Evolutionary conservation across 2,888 invertebrate genomes (phyloP).

Genomic region (Brassicogethes aeneus): DNA sequence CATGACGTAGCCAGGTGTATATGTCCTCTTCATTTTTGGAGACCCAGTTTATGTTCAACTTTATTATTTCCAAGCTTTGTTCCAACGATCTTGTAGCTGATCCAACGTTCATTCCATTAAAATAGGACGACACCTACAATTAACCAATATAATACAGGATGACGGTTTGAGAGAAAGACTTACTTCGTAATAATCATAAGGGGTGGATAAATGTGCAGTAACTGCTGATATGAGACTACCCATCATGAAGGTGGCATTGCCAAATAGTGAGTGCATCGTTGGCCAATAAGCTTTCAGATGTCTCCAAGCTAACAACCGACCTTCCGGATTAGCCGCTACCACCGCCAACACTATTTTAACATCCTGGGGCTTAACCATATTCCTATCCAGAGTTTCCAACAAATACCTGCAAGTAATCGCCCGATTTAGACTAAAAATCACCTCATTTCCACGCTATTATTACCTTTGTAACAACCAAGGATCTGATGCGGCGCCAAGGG

Average conservation of each 20-base stretch:
- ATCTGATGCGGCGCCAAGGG: constrained; percentile 62
- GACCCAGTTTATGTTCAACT: constrained; percentile 77
- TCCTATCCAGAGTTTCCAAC: constrained; percentile 60
- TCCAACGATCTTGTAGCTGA: constrained; percentile 49
- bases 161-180: constrained; percentile 10
- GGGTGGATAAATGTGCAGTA: constrained; percentile 59
- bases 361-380: constrained; percentile 59
- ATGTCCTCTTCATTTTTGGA: constrained; percentile 48
- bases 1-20: constrained; percentile 37
- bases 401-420: constrained; percentile 52
- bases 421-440: too few species aligned
- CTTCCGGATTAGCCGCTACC: constrained; percentile 65
- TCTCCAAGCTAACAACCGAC: constrained; percentile 62
- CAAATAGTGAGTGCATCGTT: constrained; percentile 52
- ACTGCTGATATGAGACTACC: constrained; percentile 55
- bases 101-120: constrained; percentile 41
- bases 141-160: constrained; percentile 1
- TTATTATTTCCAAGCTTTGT: constrained; percentile 70
- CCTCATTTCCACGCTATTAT: too few species aligned
- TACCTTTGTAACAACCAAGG: constrained; percentile 76
- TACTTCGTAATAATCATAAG: constrained; percentile 67
- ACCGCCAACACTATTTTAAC: constrained; percentile 62
- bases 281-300: constrained; percentile 65
- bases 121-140: constrained; percentile 38
- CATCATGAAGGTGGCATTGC: constrained; percentile 54